A percentile compares a stretch with the other conserved stretches of the same genome.
Evolutionary conservation across 1,140 invertebrate species (phyloP).

Genomic region (Calephelis nemesis): DNA sequence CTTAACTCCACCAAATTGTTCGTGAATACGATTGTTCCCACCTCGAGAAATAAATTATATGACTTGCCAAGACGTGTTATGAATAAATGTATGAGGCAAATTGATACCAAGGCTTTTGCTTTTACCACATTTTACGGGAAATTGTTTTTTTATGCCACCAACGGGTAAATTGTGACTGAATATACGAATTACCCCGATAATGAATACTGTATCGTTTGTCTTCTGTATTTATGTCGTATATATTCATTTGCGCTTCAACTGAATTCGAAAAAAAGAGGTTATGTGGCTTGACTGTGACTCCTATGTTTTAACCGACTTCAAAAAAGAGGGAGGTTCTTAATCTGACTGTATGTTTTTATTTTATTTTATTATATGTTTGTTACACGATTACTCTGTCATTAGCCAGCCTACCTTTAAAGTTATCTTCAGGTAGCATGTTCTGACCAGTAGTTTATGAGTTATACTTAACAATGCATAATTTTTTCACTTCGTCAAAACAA

Average conservation of each 20-base stretch:
- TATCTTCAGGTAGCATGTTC: no score
- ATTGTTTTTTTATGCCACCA: slow-evolving; percentile 70
- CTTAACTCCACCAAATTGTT: slow-evolving; percentile 56
- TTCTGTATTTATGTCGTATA: slow-evolving; percentile 16
- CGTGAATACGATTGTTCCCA: slow-evolving; percentile 70
- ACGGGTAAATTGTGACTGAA: slow-evolving; percentile 65
- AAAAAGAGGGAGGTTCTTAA: no score
- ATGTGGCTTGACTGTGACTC: no score
- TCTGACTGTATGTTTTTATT: no score
- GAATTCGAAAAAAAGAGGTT: no score
- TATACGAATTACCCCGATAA: slow-evolving; percentile 62
- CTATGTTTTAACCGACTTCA: no score
- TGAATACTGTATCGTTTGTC: slow-evolving; percentile 38
- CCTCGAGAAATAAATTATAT: slow-evolving; percentile 76
- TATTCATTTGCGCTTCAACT: neutral
- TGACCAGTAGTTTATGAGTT: no score
- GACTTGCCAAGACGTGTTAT: slow-evolving; percentile 58
- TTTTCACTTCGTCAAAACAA: no score
- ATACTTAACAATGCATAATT: no score
- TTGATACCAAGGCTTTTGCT: slow-evolving; percentile 70
- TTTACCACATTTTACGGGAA: slow-evolving; percentile 60
- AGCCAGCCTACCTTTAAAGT: no score
- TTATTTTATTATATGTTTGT: no score
- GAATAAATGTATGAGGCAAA: slow-evolving; percentile 75
- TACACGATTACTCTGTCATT: no score